A percentile compares a stretch with the other conserved stretches of the same genome.
These are phyloP conservation scores for Dendrolimus houi DNA, from an alignment of 2,888 invertebrate species.

Conservation along the genomic window DNA sequence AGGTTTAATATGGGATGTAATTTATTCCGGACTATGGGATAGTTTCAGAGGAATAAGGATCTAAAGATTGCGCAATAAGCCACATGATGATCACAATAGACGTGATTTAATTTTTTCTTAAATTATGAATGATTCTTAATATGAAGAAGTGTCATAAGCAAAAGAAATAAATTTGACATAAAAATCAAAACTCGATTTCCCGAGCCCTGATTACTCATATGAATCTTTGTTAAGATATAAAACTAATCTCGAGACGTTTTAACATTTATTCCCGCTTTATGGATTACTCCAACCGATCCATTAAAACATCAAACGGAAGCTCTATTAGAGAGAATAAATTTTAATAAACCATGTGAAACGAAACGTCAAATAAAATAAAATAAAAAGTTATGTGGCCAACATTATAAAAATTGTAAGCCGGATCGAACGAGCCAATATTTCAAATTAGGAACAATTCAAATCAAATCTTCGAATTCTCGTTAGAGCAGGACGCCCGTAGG, in stretches of 20 bases:
- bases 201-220: slow-evolving; percentile 21
- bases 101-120: too few relatives aligned
- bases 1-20: too few relatives aligned
- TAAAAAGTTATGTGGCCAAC: slow-evolving; percentile 19
- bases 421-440: slow-evolving; percentile 58
- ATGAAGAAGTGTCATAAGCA: too few relatives aligned
- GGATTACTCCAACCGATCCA: slow-evolving; percentile 31
- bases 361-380: slow-evolving; percentile 26
- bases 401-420: slow-evolving; percentile 45
- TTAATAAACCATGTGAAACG: slow-evolving; percentile 53
- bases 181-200: too few relatives aligned
- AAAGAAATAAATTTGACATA: too few relatives aligned
- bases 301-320: slow-evolving; percentile 67
- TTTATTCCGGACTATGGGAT: too few relatives aligned
- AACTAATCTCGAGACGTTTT: slow-evolving; percentile 45
- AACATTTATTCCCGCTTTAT: slow-evolving; percentile 47
- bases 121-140: too few relatives aligned
- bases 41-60: too few relatives aligned
- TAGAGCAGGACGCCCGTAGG: slow-evolving; percentile 72
- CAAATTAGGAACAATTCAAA: slow-evolving; percentile 75
- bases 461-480: slow-evolving; percentile 74
- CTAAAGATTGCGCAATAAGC: too few relatives aligned
- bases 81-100: too few relatives aligned
- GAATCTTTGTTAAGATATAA: slow-evolving; percentile 40
- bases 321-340: slow-evolving; percentile 46